phyloP scores from a whole-genome alignment of 1,140 invertebrate genomes.

The Thalassaphorura encarpata region DNA sequence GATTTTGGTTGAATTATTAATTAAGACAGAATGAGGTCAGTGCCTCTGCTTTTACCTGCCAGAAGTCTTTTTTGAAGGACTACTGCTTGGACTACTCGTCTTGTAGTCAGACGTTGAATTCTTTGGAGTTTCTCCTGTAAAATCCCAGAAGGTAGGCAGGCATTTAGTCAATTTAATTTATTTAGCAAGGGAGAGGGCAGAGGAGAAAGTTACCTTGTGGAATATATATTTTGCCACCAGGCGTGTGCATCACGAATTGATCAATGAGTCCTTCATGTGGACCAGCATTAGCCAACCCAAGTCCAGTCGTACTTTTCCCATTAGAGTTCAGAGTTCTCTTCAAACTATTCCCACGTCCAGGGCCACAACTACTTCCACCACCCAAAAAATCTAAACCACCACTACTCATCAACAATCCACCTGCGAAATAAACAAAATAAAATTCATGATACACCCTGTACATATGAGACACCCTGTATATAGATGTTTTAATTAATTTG shows the following conservation, averaged over 20 bases:
- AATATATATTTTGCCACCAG: conserved; percentile 85
- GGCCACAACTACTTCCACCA: conserved; percentile 55
- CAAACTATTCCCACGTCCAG: conserved; percentile 66
- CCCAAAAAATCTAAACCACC: conserved; percentile 70
- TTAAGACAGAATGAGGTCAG: too few relatives aligned
- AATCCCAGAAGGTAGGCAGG: background rate
- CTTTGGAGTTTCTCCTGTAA: conserved; percentile 61
- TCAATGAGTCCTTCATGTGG: conserved; percentile 66
- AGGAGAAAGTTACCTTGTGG: conserved; percentile 54
- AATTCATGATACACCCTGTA: background rate
- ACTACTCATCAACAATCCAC: conserved; percentile 73
- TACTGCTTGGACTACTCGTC: conserved; percentile 63
- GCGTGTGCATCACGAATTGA: conserved; percentile 77
- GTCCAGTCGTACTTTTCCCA: conserved; percentile 45
- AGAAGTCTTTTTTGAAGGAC: conserved; percentile 36
- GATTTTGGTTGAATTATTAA: too few relatives aligned
- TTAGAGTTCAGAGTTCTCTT: conserved; percentile 62
- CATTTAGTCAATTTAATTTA: background rate
- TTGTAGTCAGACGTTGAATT: conserved; percentile 79
- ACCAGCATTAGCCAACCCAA: conserved; percentile 47
- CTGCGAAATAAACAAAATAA: conserved; percentile 47
- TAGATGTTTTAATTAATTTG: background rate
- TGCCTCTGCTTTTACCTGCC: too few relatives aligned
- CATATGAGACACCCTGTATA: background rate
- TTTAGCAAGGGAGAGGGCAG: too few relatives aligned